phyloP scores from a whole-genome alignment of 2,113 vertebrate species.

The Telmatochromis brachygnathus region DNA sequence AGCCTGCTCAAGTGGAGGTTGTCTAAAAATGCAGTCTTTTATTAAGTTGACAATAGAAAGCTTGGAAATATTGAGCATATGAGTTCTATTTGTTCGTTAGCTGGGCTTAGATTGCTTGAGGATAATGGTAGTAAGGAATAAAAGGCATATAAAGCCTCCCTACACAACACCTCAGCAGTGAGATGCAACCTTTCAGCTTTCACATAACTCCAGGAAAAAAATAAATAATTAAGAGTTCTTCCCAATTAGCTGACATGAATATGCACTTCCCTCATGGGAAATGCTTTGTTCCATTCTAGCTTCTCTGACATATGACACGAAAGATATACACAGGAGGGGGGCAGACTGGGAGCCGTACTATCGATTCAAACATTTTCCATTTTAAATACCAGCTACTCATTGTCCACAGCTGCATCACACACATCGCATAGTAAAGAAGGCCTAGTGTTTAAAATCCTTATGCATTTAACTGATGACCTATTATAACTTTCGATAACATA shows the following conservation, averaged over 20 bases:
- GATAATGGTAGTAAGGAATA: not conserved
- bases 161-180: not conserved
- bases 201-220: not conserved
- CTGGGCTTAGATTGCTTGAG: not conserved
- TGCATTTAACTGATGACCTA: not conserved
- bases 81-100: not conserved
- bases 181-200: not conserved
- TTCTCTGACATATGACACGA: not conserved
- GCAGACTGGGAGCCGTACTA: not conserved
- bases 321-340: not conserved
- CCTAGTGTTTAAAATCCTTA: not conserved
- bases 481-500: not conserved
- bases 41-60: not conserved
- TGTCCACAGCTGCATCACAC: not conserved
- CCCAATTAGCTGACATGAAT: not conserved
- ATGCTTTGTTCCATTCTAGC: not conserved
- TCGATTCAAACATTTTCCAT: not conserved
- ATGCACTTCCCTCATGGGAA: not conserved
- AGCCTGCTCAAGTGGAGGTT: not conserved
- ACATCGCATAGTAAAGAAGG: not conserved
- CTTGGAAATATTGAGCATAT: not conserved
- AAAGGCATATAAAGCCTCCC: not conserved
- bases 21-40: not conserved
- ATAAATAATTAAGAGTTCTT: not conserved
- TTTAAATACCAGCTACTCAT: not conserved